Evolutionary conservation across 2,797 vertebrate genomes (phyloP), one percentile per base, ranked within the genome.

Genomic region (Scleropages formosus): DNA sequence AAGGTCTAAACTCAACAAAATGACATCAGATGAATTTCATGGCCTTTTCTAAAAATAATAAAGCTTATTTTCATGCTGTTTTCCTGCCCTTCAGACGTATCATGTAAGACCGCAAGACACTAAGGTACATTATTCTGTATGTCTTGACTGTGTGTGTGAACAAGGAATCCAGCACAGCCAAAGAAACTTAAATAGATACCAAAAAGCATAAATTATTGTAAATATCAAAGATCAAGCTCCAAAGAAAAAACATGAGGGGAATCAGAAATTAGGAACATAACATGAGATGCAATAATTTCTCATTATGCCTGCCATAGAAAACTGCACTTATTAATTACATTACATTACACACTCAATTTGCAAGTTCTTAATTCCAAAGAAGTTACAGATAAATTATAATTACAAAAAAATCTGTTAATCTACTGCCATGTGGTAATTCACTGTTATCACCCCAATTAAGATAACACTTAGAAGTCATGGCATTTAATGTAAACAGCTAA

Each of bases 371-470:
- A 22, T 60, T 77, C 24, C 18, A 78, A 74, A 68, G 72, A 7
- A 78, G 64, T 59, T 65, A 69, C 64, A 74, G 72, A 78, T 69
- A 51, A 69, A 78, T 74, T 56, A 74, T 69, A 74, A 78, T 74
- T 74, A 62, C 24, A 59, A 68, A 78, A 78, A 74, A 78, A 69
- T 74, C 71, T 69, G 62, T 31, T 24, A 31, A 66, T 68, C 76
- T 39, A 22, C 56, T 68, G 53, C 58, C 56, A 68, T 65, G 58
- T 62, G 69, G 65, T 53, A 74, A 78, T 69, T 69, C 65, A 74
- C 64, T 58, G 72, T 61, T 74, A 78, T 74, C 71, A 78, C 60
- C 56, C 46, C 31, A 74, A 73, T 78, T 63, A 68, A 53, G 58
- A 72, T 61, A 66, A 78, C 39, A 56, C 39, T 65, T 68, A 67